Base-by-base conservation (phyloP, 1,140 invertebrate genomes). In the Zaprionus vittiger region DNA sequence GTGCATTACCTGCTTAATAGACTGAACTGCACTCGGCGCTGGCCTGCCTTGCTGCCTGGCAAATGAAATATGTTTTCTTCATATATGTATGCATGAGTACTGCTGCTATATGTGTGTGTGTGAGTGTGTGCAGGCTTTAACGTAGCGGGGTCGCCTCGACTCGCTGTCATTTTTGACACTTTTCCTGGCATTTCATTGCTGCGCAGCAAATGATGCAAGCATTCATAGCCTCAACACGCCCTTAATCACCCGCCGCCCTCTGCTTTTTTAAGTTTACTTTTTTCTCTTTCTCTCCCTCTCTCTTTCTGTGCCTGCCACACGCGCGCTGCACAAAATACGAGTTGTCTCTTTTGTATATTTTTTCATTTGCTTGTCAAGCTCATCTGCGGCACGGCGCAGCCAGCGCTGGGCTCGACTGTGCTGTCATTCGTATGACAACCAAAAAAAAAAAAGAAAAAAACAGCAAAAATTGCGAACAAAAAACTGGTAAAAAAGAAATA, bases 281-380 rank as follows among this genome's bases (percentile, higher is more conserved):
- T 69, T 24, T 49, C 28, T 68, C 41, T 68, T 34, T 49, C 28
- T 65, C 34, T 55, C 20, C 56, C 49, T 69, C 17, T 55, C 28
- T 65, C 49, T 34, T 11, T 11, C 9, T 37, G 12, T 24, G 47
- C 20, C 12, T 52, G 47, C 47, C 47, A 68, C 74, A 63, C 57
- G 47, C 49, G 59, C 69, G 38, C 37, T 64, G 69, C 73, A 66
- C 62, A 55, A 66, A 66, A 55, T 72, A 38, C 37, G 54, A 78
- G 61, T 12, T n/a, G 47, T 52, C 47, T 52, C 70, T 77, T 75
- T 63, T 76, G 56, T 71, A 62, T 56, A 65, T 65, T 73, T 70
- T 72, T 73, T 77, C 69, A 89, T 90, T 90, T 78, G 70, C 79
- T 91, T 90, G 85, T 90, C 85, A 90, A 54, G 72, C 85, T 89